Conservation (phyloP, 1,140 invertebrate genomes). For the Steinernema khuongi region DNA sequence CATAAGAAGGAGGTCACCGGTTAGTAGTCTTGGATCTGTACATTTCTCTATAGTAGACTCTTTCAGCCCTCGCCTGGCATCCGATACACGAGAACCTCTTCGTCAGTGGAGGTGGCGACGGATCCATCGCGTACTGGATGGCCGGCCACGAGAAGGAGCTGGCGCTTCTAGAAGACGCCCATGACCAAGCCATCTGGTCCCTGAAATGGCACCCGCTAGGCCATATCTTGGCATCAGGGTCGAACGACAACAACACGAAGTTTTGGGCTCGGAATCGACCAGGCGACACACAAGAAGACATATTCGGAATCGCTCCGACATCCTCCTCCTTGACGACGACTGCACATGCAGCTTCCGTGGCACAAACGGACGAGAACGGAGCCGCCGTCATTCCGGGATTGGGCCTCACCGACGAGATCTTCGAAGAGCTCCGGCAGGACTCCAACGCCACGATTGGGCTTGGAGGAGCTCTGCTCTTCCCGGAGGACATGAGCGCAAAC, state of each 20-base stretch:
- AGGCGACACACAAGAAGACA: conserved; percentile 94
- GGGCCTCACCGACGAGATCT: conserved; percentile 75
- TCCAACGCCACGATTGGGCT: conserved; percentile 16
- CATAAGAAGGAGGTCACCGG: conserved; percentile 97
- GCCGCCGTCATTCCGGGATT: conserved; percentile 72
- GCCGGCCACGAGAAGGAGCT: conserved; percentile 86
- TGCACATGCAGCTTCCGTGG: background rate
- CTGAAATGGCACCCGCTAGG: conserved; percentile 97
- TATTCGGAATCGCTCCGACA: conserved; percentile 59
- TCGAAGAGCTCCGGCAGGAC: conserved; percentile 47
- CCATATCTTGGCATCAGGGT: conserved; percentile 83
- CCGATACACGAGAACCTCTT: conserved; percentile 91
- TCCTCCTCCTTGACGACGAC: background rate
- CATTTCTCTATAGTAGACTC: background rate
- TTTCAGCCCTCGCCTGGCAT: conserved; percentile 61
- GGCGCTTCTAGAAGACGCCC: conserved; percentile 91
- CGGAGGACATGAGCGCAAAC: conserved; percentile 32
- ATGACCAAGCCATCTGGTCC: conserved; percentile 98
- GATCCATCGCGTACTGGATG: conserved; percentile 95
- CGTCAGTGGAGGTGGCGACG: conserved; percentile 91
- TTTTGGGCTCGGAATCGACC: conserved; percentile 98
- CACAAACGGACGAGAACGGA: background rate
- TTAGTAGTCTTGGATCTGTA: conserved; percentile 43
- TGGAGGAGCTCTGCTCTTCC: conserved; percentile 24
- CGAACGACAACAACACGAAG: conserved; percentile 66